Evolutionary conservation across 1,140 invertebrate species (phyloP).

Genomic region (Parasteatoda tepidariorum): DNA sequence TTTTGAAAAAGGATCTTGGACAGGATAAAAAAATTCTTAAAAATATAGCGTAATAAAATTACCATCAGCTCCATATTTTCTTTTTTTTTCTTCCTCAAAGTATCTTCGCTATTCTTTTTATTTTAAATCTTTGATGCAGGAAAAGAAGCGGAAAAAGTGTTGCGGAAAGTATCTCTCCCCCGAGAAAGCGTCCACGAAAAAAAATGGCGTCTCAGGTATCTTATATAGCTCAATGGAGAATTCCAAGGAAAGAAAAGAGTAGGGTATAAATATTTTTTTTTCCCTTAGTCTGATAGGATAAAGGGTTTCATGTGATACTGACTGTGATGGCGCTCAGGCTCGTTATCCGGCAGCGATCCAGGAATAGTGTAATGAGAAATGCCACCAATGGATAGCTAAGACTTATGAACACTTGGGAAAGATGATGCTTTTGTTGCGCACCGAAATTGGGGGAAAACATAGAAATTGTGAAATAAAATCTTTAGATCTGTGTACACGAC

Average conservation of each 20-base stretch:
- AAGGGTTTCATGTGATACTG: conserved; percentile 49
- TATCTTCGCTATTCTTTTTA: conserved; percentile 24
- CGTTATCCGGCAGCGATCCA: conserved; percentile 45
- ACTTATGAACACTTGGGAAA: conserved; percentile 56
- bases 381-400: conserved; percentile 32
- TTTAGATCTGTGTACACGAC: conserved; percentile 34
- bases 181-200: neutral
- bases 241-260: conserved; percentile 14
- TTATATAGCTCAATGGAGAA: conserved; percentile 51
- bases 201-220: conserved; percentile 43
- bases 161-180: conserved; percentile 37
- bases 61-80: conserved; percentile 19
- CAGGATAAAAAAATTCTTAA: neutral
- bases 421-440: neutral
- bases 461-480: conserved; percentile 44
- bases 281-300: conserved; percentile 24
- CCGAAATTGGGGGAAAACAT: conserved; percentile 3
- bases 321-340: conserved; percentile 38
- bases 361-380: conserved; percentile 50
- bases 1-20: neutral
- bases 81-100: neutral
- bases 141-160: neutral
- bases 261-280: conserved; percentile 46
- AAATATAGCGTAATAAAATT: conserved; percentile 26
- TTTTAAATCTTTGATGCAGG: conserved; percentile 4